These are phyloP conservation scores for Anthonomus grandis DNA, from an alignment of 1,140 invertebrate species.

Conservation along the genomic window DNA sequence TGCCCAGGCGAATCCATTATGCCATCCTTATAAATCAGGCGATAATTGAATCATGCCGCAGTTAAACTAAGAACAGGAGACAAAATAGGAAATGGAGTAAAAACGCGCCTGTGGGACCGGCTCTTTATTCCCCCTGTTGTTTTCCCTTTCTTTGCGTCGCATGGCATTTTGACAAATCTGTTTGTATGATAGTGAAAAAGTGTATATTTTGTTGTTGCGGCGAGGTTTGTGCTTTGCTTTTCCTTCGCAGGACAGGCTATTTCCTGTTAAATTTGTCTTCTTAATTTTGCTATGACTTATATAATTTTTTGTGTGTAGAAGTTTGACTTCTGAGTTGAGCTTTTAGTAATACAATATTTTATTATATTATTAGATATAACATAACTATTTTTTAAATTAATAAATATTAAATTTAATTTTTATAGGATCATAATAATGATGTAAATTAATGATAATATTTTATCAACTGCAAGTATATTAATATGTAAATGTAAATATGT, in stretches of 20 bases:
- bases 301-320: no score
- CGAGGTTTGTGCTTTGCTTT: background rate
- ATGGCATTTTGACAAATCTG: constrained; percentile 33
- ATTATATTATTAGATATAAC: no score
- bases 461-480: no score
- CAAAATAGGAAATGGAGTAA: constrained; percentile 18
- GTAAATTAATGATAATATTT: no score
- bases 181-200: constrained; percentile 23
- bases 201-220: constrained; percentile 9
- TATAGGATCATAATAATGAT: no score
- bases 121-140: background rate
- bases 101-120: constrained; percentile 7
- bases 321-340: no score
- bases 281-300: no score
- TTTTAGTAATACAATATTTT: no score
- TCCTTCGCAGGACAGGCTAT: background rate
- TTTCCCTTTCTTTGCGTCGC: constrained; percentile 30
- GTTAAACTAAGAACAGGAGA: constrained; percentile 20
- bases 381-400: no score
- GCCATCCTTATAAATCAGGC: constrained; percentile 14
- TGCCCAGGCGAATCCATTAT: constrained; percentile 12
- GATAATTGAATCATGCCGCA: constrained; percentile 15
- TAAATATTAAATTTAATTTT: no score
- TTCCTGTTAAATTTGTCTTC: constrained; percentile 4
- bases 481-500: no score